Evolutionary conservation across 2,113 vertebrate species (phyloP).

Genomic region (Scopus umbretta): DNA sequence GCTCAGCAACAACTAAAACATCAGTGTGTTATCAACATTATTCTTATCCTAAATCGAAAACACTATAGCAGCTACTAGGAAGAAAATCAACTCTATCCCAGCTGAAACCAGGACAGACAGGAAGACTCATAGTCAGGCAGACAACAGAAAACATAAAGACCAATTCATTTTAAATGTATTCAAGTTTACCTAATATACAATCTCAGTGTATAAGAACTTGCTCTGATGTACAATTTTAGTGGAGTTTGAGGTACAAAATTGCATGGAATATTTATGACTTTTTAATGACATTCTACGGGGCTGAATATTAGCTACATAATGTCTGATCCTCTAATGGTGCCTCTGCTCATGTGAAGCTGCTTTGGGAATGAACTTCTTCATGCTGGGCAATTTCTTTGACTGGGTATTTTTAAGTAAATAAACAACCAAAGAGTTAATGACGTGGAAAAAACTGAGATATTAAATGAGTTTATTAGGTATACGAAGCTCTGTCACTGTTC

Average conservation of each 20-base stretch:
- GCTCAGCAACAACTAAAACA: neutral
- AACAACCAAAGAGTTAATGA: neutral
- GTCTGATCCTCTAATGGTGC: neutral
- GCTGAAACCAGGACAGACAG: neutral
- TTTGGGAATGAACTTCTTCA: neutral
- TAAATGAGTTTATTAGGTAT: neutral
- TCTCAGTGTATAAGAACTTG: neutral
- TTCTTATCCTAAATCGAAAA: neutral
- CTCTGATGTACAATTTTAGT: neutral
- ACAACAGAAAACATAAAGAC: neutral
- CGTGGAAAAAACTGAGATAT: neutral
- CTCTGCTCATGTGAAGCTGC: neutral
- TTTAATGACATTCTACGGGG: neutral
- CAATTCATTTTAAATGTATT: neutral
- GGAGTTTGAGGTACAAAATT: neutral
- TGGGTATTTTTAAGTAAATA: neutral
- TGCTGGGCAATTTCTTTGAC: neutral
- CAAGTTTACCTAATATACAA: neutral
- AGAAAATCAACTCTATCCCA: neutral
- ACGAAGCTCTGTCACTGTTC: neutral
- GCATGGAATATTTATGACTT: neutral
- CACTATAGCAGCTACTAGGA: neutral
- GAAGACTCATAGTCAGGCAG: neutral
- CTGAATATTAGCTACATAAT: neutral
- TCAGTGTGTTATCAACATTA: neutral